phyloP scores from a whole-genome alignment of 2,888 invertebrate genomes.

The Drosophila paucipuncta region DNA sequence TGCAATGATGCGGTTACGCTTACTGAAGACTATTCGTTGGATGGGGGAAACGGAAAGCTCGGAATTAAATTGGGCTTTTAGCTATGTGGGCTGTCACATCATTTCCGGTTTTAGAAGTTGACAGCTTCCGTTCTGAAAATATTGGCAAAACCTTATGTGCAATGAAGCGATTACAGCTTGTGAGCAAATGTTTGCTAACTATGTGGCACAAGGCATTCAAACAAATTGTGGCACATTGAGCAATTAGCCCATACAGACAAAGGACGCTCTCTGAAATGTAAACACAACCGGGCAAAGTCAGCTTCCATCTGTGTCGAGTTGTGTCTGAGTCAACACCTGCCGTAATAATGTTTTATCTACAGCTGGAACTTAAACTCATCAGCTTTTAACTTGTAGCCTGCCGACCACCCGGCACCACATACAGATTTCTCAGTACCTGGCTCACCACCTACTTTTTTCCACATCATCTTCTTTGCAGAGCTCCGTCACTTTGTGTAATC shows the following conservation, averaged over 20 bases:
- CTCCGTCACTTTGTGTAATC: conserved; percentile 88
- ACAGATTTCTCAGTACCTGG: neutral
- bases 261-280: conserved; percentile 11
- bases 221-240: conserved; percentile 63
- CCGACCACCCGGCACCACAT: neutral
- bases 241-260: conserved; percentile 55
- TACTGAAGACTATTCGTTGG: neutral
- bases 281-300: conserved; percentile 14
- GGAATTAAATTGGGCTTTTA: conserved; percentile 40
- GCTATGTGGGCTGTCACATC: conserved; percentile 22
- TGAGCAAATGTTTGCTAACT: conserved; percentile 58
- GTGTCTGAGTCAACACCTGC: conserved; percentile 22
- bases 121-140: conserved; percentile 43
- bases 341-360: conserved; percentile 45
- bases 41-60: conserved; percentile 3
- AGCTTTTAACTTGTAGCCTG: conserved; percentile 32
- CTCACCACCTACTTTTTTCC: conserved; percentile 2
- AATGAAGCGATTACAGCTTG: conserved; percentile 51
- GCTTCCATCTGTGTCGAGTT: neutral
- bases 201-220: conserved; percentile 37
- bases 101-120: conserved; percentile 36
- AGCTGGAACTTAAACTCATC: conserved; percentile 43
- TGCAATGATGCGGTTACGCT: conserved; percentile 60
- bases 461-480: conserved; percentile 86
- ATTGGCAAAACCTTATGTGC: conserved; percentile 36